Evolutionary conservation across 1,140 invertebrate species (phyloP), one percentile per base, ranked within the genome.

Genomic region (Halyomorpha halys): DNA sequence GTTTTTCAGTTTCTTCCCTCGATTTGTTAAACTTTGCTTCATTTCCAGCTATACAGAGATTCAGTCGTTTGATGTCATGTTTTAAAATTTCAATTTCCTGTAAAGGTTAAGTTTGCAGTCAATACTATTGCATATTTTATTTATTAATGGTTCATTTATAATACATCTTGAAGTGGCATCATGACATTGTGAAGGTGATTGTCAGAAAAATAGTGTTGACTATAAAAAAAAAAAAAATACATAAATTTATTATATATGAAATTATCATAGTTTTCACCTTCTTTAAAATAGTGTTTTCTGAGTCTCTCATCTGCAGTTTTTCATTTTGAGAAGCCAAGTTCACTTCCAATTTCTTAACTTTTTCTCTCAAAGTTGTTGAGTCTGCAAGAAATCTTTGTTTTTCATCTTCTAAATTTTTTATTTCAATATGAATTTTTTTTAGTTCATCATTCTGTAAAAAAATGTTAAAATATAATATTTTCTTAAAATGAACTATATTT

Each of bases 1-100:
- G 34, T 39, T 44, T 45, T 47, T 66, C 65, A 9, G 34, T 47
- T 61, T 66, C 65, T 64, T 66, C 65, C 44, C 63, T 66, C 2
- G 62, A 34, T 44, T 59, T 63, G 51, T 66, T 66, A 2, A 66
- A 49, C 60, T 66, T 66, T 21, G 49, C 21, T 53, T 66, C 65
- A 39, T 61, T 59, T 8, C 39, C 44, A 23, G 62, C 15, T 39
- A 56, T 18, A 27, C n/a, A 30, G 21, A 47, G 27, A 15, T 45
- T 63, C 18, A 59, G 44, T 63, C 34, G 63, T 61, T 66, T 66
- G 13, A 59, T 23, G 27, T 66, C 65, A n/a, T 63, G 65, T 27
- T 66, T 66, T 44, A 66, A 56, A 21, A 47, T 44, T 8, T 66
- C 65, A 4, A 65, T 44, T 23, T 65, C 64, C 64, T 65, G 25